These are phyloP conservation scores for Scolanthus callimorphus DNA, from an alignment of 92 coral and sea anemone species.

Conservation along the genomic window DNA sequence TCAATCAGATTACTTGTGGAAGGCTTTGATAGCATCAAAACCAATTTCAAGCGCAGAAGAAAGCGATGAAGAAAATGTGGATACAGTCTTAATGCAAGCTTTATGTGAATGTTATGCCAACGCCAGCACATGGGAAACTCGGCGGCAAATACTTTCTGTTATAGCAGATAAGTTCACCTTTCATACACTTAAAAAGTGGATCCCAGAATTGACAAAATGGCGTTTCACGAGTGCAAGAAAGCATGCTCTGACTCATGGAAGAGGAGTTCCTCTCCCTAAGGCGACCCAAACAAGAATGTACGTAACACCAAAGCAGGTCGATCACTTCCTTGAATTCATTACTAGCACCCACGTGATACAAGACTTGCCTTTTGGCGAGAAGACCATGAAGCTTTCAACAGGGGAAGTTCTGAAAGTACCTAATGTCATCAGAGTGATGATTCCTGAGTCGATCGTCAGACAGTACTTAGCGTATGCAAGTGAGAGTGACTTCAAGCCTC, in stretches of 20 bases:
- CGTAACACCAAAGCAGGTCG: too few relatives aligned
- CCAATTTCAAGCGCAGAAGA: background rate
- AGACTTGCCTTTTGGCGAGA: too few relatives aligned
- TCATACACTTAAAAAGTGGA: constrained; percentile 1
- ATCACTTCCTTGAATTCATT: background rate
- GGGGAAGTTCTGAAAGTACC: constrained; percentile 19
- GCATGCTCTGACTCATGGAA: constrained; percentile 3
- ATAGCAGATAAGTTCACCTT: constrained; percentile 1
- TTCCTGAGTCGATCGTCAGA: constrained; percentile 43
- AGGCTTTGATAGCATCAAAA: constrained; percentile 7
- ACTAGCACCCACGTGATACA: constrained; percentile 21
- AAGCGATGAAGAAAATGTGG: constrained; percentile 1
- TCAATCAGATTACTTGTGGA: constrained; percentile 1
- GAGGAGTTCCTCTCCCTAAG: too few relatives aligned
- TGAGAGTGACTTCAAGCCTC: constrained; percentile 29
- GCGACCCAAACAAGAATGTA: too few relatives aligned
- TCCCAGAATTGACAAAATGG: background rate
- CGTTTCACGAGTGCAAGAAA: constrained; percentile 8
- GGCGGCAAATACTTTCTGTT: too few relatives aligned
- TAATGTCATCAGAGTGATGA: constrained; percentile 27
- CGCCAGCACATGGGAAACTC: constrained; percentile 8
- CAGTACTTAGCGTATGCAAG: constrained; percentile 25
- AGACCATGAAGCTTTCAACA: constrained; percentile 7
- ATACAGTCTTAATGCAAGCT: background rate
- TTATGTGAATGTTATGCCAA: background rate